Base-by-base conservation (phyloP, 2,888 invertebrate species). In the Lacanobia wlatinum region DNA sequence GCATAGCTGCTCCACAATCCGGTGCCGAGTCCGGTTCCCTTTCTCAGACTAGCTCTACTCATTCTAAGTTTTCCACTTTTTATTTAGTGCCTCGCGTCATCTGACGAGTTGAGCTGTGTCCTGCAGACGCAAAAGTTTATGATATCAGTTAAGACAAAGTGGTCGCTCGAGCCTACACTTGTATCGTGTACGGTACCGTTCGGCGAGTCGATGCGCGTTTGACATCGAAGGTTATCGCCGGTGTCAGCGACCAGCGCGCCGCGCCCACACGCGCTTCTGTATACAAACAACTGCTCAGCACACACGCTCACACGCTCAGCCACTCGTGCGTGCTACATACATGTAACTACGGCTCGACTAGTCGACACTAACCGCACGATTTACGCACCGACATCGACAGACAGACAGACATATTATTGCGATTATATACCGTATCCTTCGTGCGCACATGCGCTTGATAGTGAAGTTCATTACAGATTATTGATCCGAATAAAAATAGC, bases 211-310 rank as follows among this genome's bases (percentile, higher is more conserved):
- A 88, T 89, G 89, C 88, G 90, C 90, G 93, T 90, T 94, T 93
- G 94, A 94, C 94, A 94, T 92, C 93, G 95, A 95, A 96, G 96
- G 95, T 95, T 95, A 96, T 95, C 95, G 92, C 74, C 93, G 92
- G 94, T 92, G 95, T 96, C 95, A 95, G 93, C 95, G 95, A 95
- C 95, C 95, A 95, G 88, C 91, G 88, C 87, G 84, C 83, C 92
- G 90, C 93, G 93, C 95, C 94, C 92, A 95, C 95, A 94, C 91
- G 92, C 94, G 92, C 91, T 89, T 92, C 88, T 92, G 93, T 94
- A 92, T 94, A 94, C 93, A 93, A 93, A 93, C 93, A 93, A 90
- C 86, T 70, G 80, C 74, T 70, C 77, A 63, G 77, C 87, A 87
- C 91, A 91, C 90, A 89, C 85, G 84, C 89, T 86, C 88, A 88